Evolutionary conservation across 2,113 vertebrate species (phyloP).

Genomic region (Lontra canadensis): DNA sequence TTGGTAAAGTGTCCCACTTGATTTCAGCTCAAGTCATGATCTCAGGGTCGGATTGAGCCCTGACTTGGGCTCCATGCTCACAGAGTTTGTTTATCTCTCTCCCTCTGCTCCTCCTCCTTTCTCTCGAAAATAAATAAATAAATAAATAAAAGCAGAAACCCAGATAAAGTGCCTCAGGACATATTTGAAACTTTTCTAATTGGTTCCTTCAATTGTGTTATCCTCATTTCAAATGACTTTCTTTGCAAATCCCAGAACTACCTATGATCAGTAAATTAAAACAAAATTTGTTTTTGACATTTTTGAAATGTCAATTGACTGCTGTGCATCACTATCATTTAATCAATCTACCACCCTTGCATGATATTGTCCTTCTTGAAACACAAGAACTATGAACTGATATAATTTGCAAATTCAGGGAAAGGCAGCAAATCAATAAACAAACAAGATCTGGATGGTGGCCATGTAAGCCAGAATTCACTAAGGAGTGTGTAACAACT

Average conservation of each 20-base stretch:
- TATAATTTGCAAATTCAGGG: neutral
- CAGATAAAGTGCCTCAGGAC: neutral
- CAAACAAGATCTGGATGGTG: too few relatives aligned
- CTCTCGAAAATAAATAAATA: too few relatives aligned
- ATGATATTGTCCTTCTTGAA: neutral
- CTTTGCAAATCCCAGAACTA: conserved; percentile 4
- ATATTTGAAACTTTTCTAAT: conserved; percentile 7
- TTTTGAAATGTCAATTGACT: neutral
- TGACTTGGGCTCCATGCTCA: too few relatives aligned
- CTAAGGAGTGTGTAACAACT: too few relatives aligned
- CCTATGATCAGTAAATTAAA: conserved; percentile 14
- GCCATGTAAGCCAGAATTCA: too few relatives aligned
- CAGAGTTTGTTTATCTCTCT: too few relatives aligned
- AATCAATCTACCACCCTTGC: neutral
- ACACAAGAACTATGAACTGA: neutral
- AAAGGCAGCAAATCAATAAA: neutral
- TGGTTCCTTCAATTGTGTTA: neutral
- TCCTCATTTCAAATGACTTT: neutral
- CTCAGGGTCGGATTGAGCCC: too few relatives aligned
- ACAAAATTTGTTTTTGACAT: neutral
- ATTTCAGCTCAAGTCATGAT: too few relatives aligned
- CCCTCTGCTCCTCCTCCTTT: too few relatives aligned
- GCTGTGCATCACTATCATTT: neutral
- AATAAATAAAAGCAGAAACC: neutral
- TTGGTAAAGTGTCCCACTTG: too few relatives aligned